A percentile compares a stretch with the other conserved stretches of the same genome.
These are phyloP conservation scores for Burhinus oedicnemus DNA, from an alignment of 2,113 vertebrate genomes.

Conservation along the genomic window DNA sequence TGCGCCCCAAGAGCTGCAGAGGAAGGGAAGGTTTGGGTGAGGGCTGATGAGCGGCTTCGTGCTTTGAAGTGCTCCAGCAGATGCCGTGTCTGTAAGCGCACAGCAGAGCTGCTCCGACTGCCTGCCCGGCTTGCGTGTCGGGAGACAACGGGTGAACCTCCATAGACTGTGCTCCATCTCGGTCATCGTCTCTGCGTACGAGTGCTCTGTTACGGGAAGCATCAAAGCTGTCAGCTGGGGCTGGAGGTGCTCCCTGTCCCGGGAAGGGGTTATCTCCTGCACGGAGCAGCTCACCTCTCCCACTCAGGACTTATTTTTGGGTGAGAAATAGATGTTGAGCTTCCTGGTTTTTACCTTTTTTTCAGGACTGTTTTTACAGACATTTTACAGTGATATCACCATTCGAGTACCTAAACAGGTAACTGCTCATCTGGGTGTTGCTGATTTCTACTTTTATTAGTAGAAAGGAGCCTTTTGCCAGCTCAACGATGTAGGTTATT, in stretches of 20 bases:
- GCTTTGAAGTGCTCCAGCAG: no score
- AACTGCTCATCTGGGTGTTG: not conserved
- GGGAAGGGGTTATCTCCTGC: not conserved
- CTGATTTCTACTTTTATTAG: not conserved
- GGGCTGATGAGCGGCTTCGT: not conserved
- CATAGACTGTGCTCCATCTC: rapidly evolving
- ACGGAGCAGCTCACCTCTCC: not conserved
- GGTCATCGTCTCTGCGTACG: rapidly evolving
- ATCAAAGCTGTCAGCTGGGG: not conserved
- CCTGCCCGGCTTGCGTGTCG: not conserved
- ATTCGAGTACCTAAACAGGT: rapidly evolving
- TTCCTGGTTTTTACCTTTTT: not conserved
- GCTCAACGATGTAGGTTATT: not conserved
- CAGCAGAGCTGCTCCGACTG: not conserved
- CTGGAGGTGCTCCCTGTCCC: not conserved
- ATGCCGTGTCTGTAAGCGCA: rapidly evolving
- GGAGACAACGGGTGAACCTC: not conserved
- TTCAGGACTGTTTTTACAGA: not conserved
- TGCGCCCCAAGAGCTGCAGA: not conserved
- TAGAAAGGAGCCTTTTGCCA: not conserved
- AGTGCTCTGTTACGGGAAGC: not conserved
- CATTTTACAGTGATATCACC: not conserved
- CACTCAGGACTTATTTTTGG: not conserved
- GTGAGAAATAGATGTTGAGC: not conserved
- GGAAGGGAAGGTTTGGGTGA: not conserved